Evolutionary conservation across 2,888 invertebrate genomes (phyloP).

Genomic region (Conistra vaccinii): DNA sequence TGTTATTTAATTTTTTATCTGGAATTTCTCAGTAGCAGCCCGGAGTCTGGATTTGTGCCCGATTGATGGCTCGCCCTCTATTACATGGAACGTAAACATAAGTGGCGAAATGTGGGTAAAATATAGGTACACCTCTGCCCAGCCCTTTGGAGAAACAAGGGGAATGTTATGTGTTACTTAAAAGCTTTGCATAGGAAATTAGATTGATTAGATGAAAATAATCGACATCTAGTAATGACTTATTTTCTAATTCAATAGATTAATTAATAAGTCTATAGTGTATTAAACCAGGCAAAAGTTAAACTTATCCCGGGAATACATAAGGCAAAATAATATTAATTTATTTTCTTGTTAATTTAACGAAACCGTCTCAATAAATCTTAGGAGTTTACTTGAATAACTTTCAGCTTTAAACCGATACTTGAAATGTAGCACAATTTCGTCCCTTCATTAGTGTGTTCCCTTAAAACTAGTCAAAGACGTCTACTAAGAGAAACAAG

Average conservation of each 20-base stretch:
- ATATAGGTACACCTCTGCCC: no score
- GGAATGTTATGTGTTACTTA: no score
- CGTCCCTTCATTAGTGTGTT: constrained; percentile 56
- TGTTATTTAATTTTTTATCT: no score
- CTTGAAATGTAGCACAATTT: constrained; percentile 45
- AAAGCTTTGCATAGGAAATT: background rate
- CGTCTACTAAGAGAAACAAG: constrained; percentile 38
- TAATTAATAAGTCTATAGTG: background rate
- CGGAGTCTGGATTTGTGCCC: no score
- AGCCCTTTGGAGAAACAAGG: no score
- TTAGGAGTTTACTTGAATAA: constrained; percentile 24
- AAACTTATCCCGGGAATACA: background rate
- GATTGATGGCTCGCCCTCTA: no score
- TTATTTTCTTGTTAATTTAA: constrained; percentile 5
- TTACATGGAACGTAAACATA: no score
- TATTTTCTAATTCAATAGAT: background rate
- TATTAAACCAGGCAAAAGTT: background rate
- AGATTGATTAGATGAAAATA: background rate
- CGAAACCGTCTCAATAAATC: constrained; percentile 9
- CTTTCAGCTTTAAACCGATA: constrained; percentile 30
- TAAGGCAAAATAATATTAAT: background rate
- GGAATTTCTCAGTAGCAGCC: no score
- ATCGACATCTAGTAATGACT: background rate
- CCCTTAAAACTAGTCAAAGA: constrained; percentile 46
- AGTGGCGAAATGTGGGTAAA: no score